A percentile compares a stretch with the other conserved stretches of the same genome.
These are phyloP conservation scores for Serripes groenlandicus DNA, from an alignment of 2,888 invertebrate genomes.

Conservation along the genomic window DNA sequence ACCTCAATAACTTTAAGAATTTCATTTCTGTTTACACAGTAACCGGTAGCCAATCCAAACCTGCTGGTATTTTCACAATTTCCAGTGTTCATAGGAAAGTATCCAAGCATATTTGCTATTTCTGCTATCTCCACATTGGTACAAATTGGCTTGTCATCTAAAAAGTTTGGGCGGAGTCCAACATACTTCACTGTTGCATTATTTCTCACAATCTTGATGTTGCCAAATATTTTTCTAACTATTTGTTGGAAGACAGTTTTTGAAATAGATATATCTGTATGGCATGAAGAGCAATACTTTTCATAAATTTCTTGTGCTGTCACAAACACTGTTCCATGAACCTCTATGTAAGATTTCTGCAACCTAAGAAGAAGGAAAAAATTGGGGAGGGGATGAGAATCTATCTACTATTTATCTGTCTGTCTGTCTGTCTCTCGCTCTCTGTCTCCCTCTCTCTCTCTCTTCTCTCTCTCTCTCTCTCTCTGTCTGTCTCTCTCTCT, in stretches of 20 bases:
- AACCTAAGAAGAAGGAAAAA: slow-evolving; percentile 13
- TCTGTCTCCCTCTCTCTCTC: too few relatives aligned
- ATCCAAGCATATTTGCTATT: slow-evolving; percentile 12
- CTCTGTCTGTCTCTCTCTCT: too few relatives aligned
- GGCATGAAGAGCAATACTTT: neutral
- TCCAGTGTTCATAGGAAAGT: neutral
- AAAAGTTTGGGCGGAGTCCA: slow-evolving; percentile 19
- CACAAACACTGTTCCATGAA: slow-evolving; percentile 25
- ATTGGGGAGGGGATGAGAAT: too few relatives aligned
- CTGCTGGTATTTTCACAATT: neutral
- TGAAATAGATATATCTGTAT: neutral
- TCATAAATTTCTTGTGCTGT: slow-evolving; percentile 21
- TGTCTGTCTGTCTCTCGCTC: too few relatives aligned
- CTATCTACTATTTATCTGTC: too few relatives aligned
- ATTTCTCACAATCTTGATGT: slow-evolving; percentile 1
- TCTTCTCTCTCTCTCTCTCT: too few relatives aligned
- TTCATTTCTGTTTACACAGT: slow-evolving; percentile 15
- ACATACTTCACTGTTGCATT: neutral
- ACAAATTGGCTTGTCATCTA: neutral
- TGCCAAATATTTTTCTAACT: neutral
- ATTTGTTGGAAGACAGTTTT: slow-evolving; percentile 1
- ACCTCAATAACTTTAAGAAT: slow-evolving; percentile 15
- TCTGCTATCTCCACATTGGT: neutral
- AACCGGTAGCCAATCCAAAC: slow-evolving; percentile 22
- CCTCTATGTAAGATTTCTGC: slow-evolving; percentile 24